phyloP scores from a whole-genome alignment of 2,797 vertebrate species.

The Brachyalestes nurse region DNA sequence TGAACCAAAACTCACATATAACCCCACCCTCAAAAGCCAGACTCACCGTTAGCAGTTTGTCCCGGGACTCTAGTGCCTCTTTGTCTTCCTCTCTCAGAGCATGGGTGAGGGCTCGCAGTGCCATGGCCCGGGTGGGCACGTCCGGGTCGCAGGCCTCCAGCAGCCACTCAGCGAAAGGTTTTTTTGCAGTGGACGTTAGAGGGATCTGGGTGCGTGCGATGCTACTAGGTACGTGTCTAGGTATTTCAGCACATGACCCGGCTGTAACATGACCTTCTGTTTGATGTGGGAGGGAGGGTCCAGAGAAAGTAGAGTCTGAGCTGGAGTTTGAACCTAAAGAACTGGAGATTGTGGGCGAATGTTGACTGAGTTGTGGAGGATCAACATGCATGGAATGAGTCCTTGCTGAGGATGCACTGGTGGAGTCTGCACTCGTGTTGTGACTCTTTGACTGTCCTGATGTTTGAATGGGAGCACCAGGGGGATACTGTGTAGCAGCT shows the following conservation, averaged over 20 bases:
- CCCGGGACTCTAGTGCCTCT: slow-evolving; percentile 72
- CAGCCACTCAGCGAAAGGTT: slow-evolving; percentile 74
- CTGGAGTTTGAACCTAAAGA: neutral
- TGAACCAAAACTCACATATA: neutral
- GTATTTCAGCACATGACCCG: neutral
- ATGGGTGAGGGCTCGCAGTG: slow-evolving; percentile 80
- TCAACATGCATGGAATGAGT: neutral
- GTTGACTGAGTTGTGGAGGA: neutral
- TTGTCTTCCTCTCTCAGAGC: slow-evolving; percentile 72
- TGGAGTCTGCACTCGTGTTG: slow-evolving; percentile 11
- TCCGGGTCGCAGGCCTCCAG: slow-evolving; percentile 85
- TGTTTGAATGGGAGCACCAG: neutral
- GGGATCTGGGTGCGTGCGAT: neutral
- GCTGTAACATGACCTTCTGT: neutral
- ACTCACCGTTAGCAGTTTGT: slow-evolving; percentile 85
- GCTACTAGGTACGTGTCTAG: neutral
- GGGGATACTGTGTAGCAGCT: slow-evolving; percentile 47
- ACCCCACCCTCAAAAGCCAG: neutral
- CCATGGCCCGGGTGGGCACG: slow-evolving; percentile 81
- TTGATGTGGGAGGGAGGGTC: slow-evolving; percentile 10
- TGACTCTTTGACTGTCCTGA: neutral
- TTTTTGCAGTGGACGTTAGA: neutral
- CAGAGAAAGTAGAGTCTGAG: neutral
- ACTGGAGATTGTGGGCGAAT: neutral
- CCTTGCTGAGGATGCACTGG: neutral